These are phyloP conservation scores for Clivina fossor DNA, from an alignment of 2,888 invertebrate species.

Conservation along the genomic window DNA sequence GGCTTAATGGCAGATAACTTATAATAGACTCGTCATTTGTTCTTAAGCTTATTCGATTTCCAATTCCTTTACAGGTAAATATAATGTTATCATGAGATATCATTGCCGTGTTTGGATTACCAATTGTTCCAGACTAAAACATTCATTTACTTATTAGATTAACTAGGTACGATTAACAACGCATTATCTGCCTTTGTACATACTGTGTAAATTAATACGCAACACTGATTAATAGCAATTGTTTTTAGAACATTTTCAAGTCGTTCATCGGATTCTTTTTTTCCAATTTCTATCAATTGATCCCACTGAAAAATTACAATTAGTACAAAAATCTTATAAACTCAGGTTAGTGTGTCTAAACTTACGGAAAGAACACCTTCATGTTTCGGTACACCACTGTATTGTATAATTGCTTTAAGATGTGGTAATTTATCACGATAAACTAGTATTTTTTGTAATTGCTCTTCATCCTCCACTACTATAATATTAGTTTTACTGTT, in stretches of 20 bases:
- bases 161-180: too few species aligned
- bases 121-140: conserved; percentile 81
- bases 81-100: conserved; percentile 86
- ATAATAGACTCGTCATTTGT: conserved; percentile 65
- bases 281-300: conserved; percentile 74
- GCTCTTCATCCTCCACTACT: conserved; percentile 83
- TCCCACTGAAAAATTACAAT: conserved; percentile 66
- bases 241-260: conserved; percentile 67
- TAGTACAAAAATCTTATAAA: conserved; percentile 8
- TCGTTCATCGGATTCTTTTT: conserved; percentile 67
- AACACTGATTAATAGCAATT: conserved; percentile 80
- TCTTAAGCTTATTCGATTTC: conserved; percentile 58
- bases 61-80: conserved; percentile 65
- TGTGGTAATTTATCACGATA: conserved; percentile 68
- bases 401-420: conserved; percentile 79
- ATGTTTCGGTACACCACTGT: conserved; percentile 60
- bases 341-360: conserved; percentile 37
- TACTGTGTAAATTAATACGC: conserved; percentile 83
- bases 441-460: conserved; percentile 79
- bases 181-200: too few species aligned
- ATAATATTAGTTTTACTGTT: conserved; percentile 82
- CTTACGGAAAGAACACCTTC: conserved; percentile 58
- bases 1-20: conserved; percentile 85
- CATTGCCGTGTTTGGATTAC: conserved; percentile 92
- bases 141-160: too few species aligned